These are phyloP conservation scores for Pachyseris speciosa DNA, from an alignment of 64 coral and sea anemone species.

Conservation along the genomic window DNA sequence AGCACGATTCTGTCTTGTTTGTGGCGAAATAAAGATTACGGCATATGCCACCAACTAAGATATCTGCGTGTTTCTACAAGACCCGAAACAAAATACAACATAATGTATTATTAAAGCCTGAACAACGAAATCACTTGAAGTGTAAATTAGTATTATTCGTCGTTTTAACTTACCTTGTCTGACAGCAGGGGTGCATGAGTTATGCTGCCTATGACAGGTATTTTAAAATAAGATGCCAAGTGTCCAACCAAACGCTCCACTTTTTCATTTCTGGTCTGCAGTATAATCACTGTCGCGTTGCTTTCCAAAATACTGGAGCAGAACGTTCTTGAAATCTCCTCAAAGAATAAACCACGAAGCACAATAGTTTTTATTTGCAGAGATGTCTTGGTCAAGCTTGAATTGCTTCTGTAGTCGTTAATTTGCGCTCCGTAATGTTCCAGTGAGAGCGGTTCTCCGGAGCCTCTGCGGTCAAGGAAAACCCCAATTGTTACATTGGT, in stretches of 20 bases:
- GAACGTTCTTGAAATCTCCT: slow-evolving; percentile 56
- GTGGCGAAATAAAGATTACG: no score
- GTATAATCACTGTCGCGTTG: slow-evolving; percentile 54
- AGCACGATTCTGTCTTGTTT: no score
- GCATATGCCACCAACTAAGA: no score
- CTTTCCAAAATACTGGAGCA: slow-evolving; percentile 63
- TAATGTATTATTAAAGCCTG: not conserved
- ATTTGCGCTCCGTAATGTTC: slow-evolving; percentile 1
- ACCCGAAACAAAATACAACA: no score
- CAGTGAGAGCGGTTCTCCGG: not conserved
- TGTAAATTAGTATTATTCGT: not conserved
- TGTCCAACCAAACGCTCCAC: slow-evolving; percentile 55
- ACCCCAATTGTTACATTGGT: slow-evolving; percentile 40
- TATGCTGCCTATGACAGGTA: slow-evolving; percentile 64
- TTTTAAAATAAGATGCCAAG: slow-evolving; percentile 75
- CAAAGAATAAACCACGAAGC: slow-evolving; percentile 26
- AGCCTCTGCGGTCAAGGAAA: not conserved
- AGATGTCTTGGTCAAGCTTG: not conserved
- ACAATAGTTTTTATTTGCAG: slow-evolving; percentile 13
- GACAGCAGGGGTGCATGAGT: slow-evolving; percentile 48
- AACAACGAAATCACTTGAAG: not conserved
- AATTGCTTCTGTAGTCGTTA: not conserved
- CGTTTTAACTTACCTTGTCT: slow-evolving; percentile 64
- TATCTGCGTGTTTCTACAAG: no score
- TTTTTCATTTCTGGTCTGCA: slow-evolving; percentile 54